Evolutionary conservation across 2,113 vertebrate species (phyloP).

Genomic region (Chroicocephalus ridibundus): DNA sequence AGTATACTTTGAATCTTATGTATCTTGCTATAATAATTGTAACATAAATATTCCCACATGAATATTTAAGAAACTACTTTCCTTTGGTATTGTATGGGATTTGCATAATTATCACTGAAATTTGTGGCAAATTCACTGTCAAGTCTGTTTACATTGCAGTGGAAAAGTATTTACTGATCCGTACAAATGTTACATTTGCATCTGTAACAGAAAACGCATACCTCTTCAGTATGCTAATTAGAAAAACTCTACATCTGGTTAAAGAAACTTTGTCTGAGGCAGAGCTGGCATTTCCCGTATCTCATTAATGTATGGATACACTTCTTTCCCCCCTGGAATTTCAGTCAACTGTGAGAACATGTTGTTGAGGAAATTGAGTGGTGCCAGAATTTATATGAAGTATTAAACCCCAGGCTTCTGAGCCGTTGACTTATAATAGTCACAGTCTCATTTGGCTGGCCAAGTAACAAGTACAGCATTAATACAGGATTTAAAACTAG

Average conservation of each 20-base stretch:
- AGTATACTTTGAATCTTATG: neutral
- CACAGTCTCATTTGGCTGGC: neutral
- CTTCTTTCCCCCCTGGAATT: neutral
- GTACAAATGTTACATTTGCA: slow-evolving; percentile 58
- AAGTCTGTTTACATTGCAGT: slow-evolving; percentile 50
- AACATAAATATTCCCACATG: slow-evolving; percentile 7
- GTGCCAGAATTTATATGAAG: neutral
- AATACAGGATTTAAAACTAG: neutral
- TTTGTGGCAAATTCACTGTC: slow-evolving; percentile 33
- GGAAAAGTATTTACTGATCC: slow-evolving; percentile 57
- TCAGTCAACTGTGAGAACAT: neutral
- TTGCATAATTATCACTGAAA: slow-evolving; percentile 46
- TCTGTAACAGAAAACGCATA: slow-evolving; percentile 14
- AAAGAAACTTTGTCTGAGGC: slow-evolving; percentile 12
- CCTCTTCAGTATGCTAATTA: slow-evolving; percentile 11
- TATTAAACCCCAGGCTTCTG: slow-evolving; percentile 7
- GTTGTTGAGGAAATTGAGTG: slow-evolving; percentile 7
- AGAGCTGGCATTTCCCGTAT: neutral
- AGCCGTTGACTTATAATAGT: neutral
- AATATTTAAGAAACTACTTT: slow-evolving; percentile 45
- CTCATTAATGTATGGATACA: neutral
- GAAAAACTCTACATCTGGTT: slow-evolving; percentile 27
- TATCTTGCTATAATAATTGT: neutral
- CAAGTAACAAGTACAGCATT: neutral
- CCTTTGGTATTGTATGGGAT: neutral